phyloP scores from a whole-genome alignment of 2,888 invertebrate genomes.

The Acleris laterana region DNA sequence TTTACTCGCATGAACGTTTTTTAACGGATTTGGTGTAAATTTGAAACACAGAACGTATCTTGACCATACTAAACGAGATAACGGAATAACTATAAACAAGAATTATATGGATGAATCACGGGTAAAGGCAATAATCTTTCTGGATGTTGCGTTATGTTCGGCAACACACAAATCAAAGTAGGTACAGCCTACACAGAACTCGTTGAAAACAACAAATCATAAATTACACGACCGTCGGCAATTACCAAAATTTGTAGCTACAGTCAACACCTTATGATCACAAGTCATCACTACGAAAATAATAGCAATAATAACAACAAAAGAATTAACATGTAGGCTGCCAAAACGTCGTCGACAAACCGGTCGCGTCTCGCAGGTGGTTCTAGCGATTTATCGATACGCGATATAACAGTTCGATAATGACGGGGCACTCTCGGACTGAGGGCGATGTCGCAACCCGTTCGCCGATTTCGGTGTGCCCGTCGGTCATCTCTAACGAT shows the following conservation, averaged over 20 bases:
- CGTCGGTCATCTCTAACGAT: constrained; percentile 82
- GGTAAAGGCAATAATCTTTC: too few species aligned
- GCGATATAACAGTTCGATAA: constrained; percentile 71
- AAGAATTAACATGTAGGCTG: constrained; percentile 78
- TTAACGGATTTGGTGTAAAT: too few species aligned
- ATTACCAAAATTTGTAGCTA: constrained; percentile 28
- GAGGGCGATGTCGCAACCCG: constrained; percentile 70
- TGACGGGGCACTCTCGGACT: constrained; percentile 60
- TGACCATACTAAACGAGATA: too few species aligned
- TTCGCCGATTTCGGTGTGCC: constrained; percentile 75
- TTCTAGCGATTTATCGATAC: constrained; percentile 74
- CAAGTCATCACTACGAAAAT: constrained; percentile 74
- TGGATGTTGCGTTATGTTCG: neutral
- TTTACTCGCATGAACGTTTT: too few species aligned
- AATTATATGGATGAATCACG: too few species aligned
- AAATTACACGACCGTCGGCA: constrained; percentile 22
- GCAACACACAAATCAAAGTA: constrained; percentile 13
- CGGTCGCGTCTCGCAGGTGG: constrained; percentile 66
- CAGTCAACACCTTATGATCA: constrained; percentile 41
- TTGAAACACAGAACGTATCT: too few species aligned
- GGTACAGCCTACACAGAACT: constrained; percentile 1
- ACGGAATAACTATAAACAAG: too few species aligned
- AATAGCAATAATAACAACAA: constrained; percentile 72
- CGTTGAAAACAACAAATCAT: neutral
- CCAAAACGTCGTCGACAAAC: constrained; percentile 73